phyloP scores from a whole-genome alignment of 1,140 invertebrate species.

The Atta colombica region DNA sequence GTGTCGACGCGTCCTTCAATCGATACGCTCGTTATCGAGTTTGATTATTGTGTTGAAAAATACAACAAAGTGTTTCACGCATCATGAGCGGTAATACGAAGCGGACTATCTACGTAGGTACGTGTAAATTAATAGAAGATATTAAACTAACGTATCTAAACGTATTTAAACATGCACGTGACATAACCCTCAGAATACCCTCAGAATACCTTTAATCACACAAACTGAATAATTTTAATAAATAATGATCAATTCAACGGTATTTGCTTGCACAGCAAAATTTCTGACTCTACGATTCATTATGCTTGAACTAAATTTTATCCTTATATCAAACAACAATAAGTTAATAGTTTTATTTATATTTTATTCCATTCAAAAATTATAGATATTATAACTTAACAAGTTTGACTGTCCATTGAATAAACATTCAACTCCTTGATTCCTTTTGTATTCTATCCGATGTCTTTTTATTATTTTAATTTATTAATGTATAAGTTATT shows the following conservation, averaged over 20 bases:
- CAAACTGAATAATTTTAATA: too few relatives aligned
- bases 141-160: background rate
- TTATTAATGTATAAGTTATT: too few relatives aligned
- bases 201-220: background rate
- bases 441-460: too few relatives aligned
- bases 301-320: background rate
- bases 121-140: conserved; percentile 50
- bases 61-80: conserved; percentile 3
- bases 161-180: background rate
- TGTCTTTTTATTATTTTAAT: too few relatives aligned
- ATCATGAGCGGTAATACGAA: conserved; percentile 89
- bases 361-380: background rate
- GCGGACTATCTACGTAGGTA: conserved; percentile 92
- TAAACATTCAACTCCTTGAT: too few relatives aligned
- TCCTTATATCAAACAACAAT: background rate
- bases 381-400: background rate
- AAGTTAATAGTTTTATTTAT: background rate
- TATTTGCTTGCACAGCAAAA: background rate
- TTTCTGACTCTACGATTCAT: background rate
- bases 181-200: background rate
- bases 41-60: conserved; percentile 20
- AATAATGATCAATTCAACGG: background rate
- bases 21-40: conserved; percentile 58
- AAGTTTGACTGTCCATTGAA: background rate
- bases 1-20: conserved; percentile 52